Conservation (phyloP, 2,888 invertebrate species). For the Dryobotodes eremita region DNA sequence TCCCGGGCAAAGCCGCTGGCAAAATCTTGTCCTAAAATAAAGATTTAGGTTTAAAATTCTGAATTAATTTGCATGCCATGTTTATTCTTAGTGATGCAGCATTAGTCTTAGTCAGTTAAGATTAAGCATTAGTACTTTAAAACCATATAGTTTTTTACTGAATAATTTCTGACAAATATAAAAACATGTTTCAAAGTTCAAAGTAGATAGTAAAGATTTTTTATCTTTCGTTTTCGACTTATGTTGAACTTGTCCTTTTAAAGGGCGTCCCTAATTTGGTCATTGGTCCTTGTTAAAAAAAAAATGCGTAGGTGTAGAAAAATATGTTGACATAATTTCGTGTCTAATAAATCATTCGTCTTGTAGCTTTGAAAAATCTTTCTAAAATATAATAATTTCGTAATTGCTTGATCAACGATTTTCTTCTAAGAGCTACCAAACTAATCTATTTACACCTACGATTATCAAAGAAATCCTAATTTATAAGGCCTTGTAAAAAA, state of each 20-base stretch:
- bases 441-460: neutral
- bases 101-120: constrained; percentile 19
- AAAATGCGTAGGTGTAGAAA: neutral
- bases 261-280: constrained; percentile 23
- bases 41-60: constrained; percentile 35
- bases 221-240: constrained; percentile 1
- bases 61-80: constrained; percentile 28
- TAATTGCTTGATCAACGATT: neutral
- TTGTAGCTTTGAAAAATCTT: neutral
- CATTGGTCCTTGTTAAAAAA: constrained; percentile 19
- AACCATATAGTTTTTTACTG: neutral
- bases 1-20: no score
- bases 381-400: neutral
- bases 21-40: neutral
- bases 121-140: constrained; percentile 13
- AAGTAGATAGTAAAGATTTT: constrained; percentile 12
- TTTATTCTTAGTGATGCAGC: constrained; percentile 11
- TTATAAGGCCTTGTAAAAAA: neutral
- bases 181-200: constrained; percentile 22
- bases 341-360: constrained; percentile 3
- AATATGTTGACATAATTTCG: neutral
- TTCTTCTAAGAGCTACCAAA: neutral
- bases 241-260: constrained; percentile 7
- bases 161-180: constrained; percentile 28
- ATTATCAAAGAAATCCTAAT: neutral